Evolutionary conservation across 2,797 vertebrate genomes (phyloP).

Genomic region (Tenualosa ilisha): DNA sequence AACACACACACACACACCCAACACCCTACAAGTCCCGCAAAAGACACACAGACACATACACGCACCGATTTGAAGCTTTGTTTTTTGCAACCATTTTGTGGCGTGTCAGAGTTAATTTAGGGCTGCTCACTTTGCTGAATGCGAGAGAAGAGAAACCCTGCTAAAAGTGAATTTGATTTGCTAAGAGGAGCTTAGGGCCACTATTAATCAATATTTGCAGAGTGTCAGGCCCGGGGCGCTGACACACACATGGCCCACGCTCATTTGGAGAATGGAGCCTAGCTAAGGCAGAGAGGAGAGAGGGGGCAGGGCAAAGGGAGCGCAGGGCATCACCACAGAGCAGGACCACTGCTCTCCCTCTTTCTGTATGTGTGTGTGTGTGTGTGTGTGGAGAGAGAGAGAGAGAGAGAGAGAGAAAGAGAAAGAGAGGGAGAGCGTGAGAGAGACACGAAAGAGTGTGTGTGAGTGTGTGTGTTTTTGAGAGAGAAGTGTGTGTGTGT

Average conservation of each 20-base stretch:
- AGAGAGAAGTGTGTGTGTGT: not conserved
- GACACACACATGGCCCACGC: constrained; percentile 74
- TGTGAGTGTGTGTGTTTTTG: no score
- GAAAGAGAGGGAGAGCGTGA: no score
- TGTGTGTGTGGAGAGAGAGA: not conserved
- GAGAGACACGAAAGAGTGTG: no score
- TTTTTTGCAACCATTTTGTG: constrained; percentile 84
- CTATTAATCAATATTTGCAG: constrained; percentile 98
- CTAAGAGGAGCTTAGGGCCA: constrained; percentile 97
- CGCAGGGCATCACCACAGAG: not conserved
- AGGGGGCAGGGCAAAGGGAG: constrained; percentile 27
- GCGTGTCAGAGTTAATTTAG: constrained; percentile 94
- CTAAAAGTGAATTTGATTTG: constrained; percentile 98
- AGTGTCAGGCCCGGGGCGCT: constrained; percentile 86
- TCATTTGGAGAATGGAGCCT: constrained; percentile 56
- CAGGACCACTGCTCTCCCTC: not conserved
- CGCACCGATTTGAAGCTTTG: constrained; percentile 57
- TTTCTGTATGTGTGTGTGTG: not conserved
- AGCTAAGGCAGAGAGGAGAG: not conserved
- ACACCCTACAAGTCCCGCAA: not conserved
- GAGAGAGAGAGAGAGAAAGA: no score
- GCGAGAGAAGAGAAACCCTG: constrained; percentile 84
- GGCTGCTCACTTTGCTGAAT: constrained; percentile 88
- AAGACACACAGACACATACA: not conserved
- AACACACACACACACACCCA: constrained; percentile 5